phyloP scores from a whole-genome alignment of 2,888 invertebrate genomes.

The Tipula vernalis region DNA sequence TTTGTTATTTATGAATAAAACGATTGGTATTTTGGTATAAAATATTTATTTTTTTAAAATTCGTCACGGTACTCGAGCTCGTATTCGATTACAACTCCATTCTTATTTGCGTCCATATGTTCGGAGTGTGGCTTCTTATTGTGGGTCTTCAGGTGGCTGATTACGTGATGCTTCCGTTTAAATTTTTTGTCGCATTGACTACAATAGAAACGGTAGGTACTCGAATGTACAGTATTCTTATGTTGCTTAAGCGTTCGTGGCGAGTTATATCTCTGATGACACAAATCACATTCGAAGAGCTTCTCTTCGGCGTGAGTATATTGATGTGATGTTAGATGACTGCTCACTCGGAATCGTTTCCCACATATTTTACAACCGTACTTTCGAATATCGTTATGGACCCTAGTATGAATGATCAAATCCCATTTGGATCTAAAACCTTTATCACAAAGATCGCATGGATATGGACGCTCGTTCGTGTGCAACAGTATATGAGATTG shows the following conservation, averaged over 20 bases:
- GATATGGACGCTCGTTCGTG: constrained; percentile 23
- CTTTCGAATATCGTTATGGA: constrained; percentile 23
- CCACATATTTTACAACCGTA: constrained; percentile 25
- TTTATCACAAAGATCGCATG: constrained; percentile 23
- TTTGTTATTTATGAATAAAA: not conserved
- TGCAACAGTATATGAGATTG: constrained; percentile 23
- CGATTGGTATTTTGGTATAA: constrained; percentile 8
- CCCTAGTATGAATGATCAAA: constrained; percentile 22
- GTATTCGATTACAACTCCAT: not conserved
- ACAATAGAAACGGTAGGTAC: constrained; percentile 22
- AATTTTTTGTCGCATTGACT: constrained; percentile 22
- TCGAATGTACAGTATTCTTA: constrained; percentile 22
- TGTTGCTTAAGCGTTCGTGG: constrained; percentile 24
- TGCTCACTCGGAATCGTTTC: constrained; percentile 23
- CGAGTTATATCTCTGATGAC: constrained; percentile 23
- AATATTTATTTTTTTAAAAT: not conserved
- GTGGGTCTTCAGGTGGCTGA: constrained; percentile 16
- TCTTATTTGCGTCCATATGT: not conserved
- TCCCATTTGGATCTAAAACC: constrained; percentile 23
- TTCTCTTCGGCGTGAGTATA: constrained; percentile 22
- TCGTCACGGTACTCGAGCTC: not conserved
- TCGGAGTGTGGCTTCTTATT: not conserved
- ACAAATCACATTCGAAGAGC: constrained; percentile 22
- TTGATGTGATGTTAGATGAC: constrained; percentile 25
- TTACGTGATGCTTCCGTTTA: constrained; percentile 25